Conservation (phyloP, 1,140 invertebrate genomes). For the Drosophila setifemur region DNA sequence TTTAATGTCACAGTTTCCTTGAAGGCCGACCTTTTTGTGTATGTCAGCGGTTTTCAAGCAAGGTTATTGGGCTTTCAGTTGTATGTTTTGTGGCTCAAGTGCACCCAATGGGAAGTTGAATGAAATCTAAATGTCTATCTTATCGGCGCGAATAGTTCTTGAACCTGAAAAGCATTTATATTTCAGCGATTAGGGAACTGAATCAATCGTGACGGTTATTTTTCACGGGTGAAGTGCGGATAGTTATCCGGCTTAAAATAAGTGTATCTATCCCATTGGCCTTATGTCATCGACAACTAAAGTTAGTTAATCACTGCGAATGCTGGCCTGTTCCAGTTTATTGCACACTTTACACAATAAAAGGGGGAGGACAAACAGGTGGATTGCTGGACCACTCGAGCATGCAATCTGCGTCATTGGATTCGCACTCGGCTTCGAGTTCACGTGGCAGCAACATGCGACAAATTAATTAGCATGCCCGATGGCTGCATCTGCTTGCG, state of each 20-base stretch:
- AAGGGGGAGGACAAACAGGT: conserved; percentile 28
- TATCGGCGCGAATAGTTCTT: conserved; percentile 32
- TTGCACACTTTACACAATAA: conserved; percentile 47
- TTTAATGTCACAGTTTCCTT: conserved; percentile 23
- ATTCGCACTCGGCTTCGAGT: conserved; percentile 1
- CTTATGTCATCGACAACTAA: conserved; percentile 3
- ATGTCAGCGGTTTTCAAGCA: conserved; percentile 6
- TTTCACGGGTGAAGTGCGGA: conserved; percentile 7
- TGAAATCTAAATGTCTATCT: conserved; percentile 38
- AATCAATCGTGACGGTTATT: not conserved
- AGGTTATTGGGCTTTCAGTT: conserved; percentile 20
- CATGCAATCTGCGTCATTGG: conserved; percentile 45
- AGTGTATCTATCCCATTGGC: not conserved
- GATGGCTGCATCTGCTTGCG: conserved; percentile 33
- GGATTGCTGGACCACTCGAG: conserved; percentile 31
- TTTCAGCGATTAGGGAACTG: not conserved
- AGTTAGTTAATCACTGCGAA: conserved; percentile 7
- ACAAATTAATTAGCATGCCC: conserved; percentile 62
- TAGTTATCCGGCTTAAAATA: conserved; percentile 11
- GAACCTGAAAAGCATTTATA: conserved; percentile 25
- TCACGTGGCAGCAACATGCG: conserved; percentile 71
- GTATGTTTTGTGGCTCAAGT: conserved; percentile 9
- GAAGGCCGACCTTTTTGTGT: conserved; percentile 6
- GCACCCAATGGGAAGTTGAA: not conserved
- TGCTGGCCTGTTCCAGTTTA: conserved; percentile 51